These are phyloP conservation scores for Neodiprion lecontei DNA, from an alignment of 1,140 invertebrate genomes.

Conservation along the genomic window DNA sequence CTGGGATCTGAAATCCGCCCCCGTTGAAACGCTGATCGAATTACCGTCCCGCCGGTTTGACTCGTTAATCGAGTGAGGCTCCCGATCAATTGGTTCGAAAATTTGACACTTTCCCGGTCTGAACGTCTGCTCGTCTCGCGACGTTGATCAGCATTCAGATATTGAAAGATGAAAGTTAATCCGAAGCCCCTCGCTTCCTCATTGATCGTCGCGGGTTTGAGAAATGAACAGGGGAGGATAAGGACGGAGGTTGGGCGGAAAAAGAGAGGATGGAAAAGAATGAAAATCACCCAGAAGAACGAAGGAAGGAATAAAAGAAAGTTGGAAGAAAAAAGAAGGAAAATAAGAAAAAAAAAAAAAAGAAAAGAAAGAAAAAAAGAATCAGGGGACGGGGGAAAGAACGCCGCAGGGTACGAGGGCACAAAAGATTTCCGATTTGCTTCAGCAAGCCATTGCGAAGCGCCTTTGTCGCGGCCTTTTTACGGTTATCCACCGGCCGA, in stretches of 20 bases:
- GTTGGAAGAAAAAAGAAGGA: constrained; percentile 10
- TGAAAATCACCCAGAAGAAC: constrained; percentile 2
- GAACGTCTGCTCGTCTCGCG: not conserved
- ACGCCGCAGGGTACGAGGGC: not conserved
- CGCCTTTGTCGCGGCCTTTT: not conserved
- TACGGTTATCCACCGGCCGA: not conserved
- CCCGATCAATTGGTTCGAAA: not conserved
- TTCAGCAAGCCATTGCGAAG: not conserved
- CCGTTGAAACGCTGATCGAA: too few species aligned
- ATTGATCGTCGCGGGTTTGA: too few species aligned
- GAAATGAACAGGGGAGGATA: too few species aligned
- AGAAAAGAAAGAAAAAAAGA: constrained; percentile 13
- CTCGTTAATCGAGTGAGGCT: not conserved
- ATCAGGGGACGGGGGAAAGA: not conserved
- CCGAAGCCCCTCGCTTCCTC: not conserved
- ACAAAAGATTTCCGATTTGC: constrained; percentile 3
- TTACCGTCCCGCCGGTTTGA: too few species aligned
- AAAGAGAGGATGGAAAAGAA: constrained; percentile 7
- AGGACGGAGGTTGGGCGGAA: not conserved
- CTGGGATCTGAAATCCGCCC: too few species aligned
- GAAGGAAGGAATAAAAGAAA: constrained; percentile 9
- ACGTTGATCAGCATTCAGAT: too few species aligned
- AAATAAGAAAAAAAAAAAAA: constrained; percentile 15
- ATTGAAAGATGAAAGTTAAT: constrained; percentile 5
- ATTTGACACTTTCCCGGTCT: not conserved